Conservation (phyloP, 2,797 vertebrate genomes). For the Acestrorhynchus altus region DNA sequence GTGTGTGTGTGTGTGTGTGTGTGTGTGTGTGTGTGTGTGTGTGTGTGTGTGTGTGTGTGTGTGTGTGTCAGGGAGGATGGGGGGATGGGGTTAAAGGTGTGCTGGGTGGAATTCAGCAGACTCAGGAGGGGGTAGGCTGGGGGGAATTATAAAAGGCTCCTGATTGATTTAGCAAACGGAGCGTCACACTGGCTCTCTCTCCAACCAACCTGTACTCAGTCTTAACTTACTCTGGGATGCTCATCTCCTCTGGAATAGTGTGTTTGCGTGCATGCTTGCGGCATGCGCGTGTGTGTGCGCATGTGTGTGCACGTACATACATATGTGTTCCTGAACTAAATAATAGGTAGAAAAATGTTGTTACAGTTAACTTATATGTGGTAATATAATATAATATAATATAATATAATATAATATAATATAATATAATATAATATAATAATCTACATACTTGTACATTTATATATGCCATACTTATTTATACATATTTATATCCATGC, state of each 20-base stretch:
- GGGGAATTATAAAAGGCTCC: slow-evolving; percentile 79
- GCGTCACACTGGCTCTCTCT: slow-evolving; percentile 63
- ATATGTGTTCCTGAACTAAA: too few species aligned
- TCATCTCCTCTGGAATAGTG: slow-evolving; percentile 70
- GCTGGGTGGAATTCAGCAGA: slow-evolving; percentile 61
- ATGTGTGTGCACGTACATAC: not conserved
- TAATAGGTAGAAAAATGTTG: too few species aligned
- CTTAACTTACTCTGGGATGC: slow-evolving; percentile 77
- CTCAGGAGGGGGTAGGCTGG: slow-evolving; percentile 50
- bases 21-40: slow-evolving; percentile 17
- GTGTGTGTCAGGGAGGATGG: too few species aligned
- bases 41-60: slow-evolving; percentile 44
- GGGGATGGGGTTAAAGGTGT: slow-evolving; percentile 65
- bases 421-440: too few species aligned
- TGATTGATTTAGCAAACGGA: slow-evolving; percentile 88
- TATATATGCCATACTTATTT: too few species aligned
- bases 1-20: slow-evolving; percentile 46
- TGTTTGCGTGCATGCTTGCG: slow-evolving; percentile 27
- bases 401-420: too few species aligned
- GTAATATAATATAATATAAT: too few species aligned
- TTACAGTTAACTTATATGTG: too few species aligned
- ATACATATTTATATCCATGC: too few species aligned
- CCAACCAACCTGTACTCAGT: slow-evolving; percentile 24
- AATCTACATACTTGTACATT: too few species aligned
- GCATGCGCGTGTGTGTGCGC: not conserved